Evolutionary conservation across 2,888 invertebrate species (phyloP).

Genomic region (Psylliodes chrysocephalus): DNA sequence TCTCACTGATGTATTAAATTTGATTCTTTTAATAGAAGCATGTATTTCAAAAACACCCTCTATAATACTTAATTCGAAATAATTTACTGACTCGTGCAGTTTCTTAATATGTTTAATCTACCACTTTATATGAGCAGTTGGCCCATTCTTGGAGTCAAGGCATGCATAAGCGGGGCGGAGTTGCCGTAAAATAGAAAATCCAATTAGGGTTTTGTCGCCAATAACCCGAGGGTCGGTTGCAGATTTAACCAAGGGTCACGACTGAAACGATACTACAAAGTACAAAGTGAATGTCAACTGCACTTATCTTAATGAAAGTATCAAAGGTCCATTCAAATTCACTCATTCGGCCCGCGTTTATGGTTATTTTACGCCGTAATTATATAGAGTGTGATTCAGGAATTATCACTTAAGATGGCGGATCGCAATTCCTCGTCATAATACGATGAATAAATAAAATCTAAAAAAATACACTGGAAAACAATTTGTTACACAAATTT

Average conservation of each 20-base stretch:
- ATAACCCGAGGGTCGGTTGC: constrained; percentile 45
- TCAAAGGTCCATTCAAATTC: background rate
- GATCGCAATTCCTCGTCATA: too few relatives aligned
- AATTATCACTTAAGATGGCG: too few relatives aligned
- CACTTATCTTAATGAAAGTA: constrained; percentile 15
- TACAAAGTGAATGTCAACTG: constrained; percentile 17
- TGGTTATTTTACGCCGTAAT: background rate
- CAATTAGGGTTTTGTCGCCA: constrained; percentile 56
- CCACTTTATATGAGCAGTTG: background rate
- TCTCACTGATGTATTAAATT: too few relatives aligned
- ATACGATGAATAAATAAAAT: too few relatives aligned
- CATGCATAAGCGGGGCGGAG: constrained; percentile 45
- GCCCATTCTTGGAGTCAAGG: background rate
- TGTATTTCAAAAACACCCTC: too few relatives aligned
- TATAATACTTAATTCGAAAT: too few relatives aligned
- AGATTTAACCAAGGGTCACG: constrained; percentile 12
- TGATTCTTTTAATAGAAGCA: too few relatives aligned
- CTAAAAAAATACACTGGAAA: too few relatives aligned
- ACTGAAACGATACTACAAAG: background rate
- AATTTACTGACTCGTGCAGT: too few relatives aligned
- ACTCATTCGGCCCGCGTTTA: background rate
- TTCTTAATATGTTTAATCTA: too few relatives aligned
- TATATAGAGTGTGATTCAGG: background rate
- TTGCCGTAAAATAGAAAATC: constrained; percentile 54
- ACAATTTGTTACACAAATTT: too few relatives aligned